Evolutionary conservation across 2,113 vertebrate species (phyloP).

Genomic region (chimpanzee (Pan troglodytes)): NHGRI_mPanTro3-v2.1_pri NC_072414.2:93122001-93122500

Average conservation of each 20-base stretch:
- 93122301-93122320: not conserved
- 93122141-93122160: slow-evolving; percentile 66
- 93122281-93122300: not conserved
- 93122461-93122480: not conserved
- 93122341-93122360: no score
- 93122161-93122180: slow-evolving; percentile 24
- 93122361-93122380: not conserved
- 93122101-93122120: not conserved
- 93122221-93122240: not conserved
- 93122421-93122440: not conserved
- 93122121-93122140: slow-evolving; percentile 12
- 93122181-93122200: not conserved
- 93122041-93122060: not conserved
- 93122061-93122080: not conserved
- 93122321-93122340: not conserved
- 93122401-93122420: not conserved
- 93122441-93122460: not conserved
- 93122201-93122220: not conserved
- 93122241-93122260: not conserved
- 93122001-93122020: not conserved
- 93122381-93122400: not conserved
- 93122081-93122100: not conserved
- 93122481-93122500: not conserved
- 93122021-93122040: not conserved
- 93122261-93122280: not conserved